phyloP scores from a whole-genome alignment of 2,113 vertebrate genomes.

The Erythrocebus patas region DNA sequence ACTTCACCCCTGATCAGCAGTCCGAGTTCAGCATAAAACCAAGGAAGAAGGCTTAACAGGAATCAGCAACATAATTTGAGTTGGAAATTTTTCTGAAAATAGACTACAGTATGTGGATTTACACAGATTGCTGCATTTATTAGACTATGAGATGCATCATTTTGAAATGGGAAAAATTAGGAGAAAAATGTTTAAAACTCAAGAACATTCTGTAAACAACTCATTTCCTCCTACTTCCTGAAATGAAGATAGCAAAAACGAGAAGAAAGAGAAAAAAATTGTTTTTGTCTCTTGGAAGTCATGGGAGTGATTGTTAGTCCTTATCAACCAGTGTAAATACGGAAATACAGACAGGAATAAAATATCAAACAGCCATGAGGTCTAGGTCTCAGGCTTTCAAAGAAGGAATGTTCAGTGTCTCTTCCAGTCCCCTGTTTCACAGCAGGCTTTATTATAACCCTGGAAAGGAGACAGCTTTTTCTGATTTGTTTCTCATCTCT shows the following conservation, averaged over 20 bases:
- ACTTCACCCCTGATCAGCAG: not conserved
- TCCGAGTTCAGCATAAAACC: not conserved
- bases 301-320: not conserved
- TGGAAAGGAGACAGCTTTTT: not conserved
- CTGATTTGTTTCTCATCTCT: not conserved
- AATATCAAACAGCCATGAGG: not conserved
- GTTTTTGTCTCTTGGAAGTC: slow-evolving; percentile 20
- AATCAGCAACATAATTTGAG: slow-evolving; percentile 28
- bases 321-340: not conserved
- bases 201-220: slow-evolving; percentile 64
- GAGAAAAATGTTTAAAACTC: slow-evolving; percentile 52
- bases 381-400: not conserved
- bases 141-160: slow-evolving; percentile 15
- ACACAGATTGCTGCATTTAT: slow-evolving; percentile 54
- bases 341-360: not conserved
- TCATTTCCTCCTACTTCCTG: slow-evolving; percentile 49
- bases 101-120: slow-evolving; percentile 29
- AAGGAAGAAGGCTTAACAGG: not conserved
- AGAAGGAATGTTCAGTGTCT: not conserved
- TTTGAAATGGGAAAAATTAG: slow-evolving; percentile 50
- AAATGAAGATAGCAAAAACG: slow-evolving; percentile 55
- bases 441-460: not conserved
- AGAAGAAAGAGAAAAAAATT: not conserved
- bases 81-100: slow-evolving; percentile 58
- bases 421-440: not conserved